Evolutionary conservation across 2,888 invertebrate species (phyloP), one percentile per base, ranked within the genome.

Genomic region (Peribatodes rhomboidaria): DNA sequence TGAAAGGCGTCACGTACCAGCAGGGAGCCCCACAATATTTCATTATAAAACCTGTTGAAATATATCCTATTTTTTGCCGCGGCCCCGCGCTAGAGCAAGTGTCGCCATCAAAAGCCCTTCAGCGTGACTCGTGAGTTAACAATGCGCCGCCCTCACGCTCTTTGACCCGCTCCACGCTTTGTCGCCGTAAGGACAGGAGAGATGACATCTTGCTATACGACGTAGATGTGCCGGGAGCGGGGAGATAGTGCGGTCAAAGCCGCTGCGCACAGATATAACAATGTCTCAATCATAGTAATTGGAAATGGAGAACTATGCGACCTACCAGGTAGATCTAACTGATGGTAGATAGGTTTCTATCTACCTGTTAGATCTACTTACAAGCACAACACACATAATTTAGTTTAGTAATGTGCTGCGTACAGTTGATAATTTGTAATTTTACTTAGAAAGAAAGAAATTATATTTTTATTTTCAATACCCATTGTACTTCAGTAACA

Each of bases 81-180:
- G 72, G 73, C 75, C 71, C 73, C 75, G 72, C 74, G 65, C 77
- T 70, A 73, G 71, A 76, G 78, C 82, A 81, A 85, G 85, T 85
- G 85, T 84, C 83, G 82, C 88, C 90, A 89, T 88, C 86, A 88
- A 88, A 88, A 86, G 87, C 88, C 85, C 90, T 90, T 83, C 82
- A 88, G 84, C 84, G 82, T 82, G 87, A 86, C 85, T 87, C 88
- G 87, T 83, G 84, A 86, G 89, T 86, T 92, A 92, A 92, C 92
- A 92, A 92, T 91, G 90, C 85, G 82, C 81, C 81, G 78, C 74
- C 79, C 86, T 68, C 84, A 76, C 83, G 84, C 89, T 86, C 91
- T 91, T 86, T 91, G 92, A 90, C 90, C 92, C 82, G 89, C 83
- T 82, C 82, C 81, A 82, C 83, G 86, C 90, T 90, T 89, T 89